Conservation (phyloP, 2,797 vertebrate genomes). For the Tadarida brasiliensis region DNA sequence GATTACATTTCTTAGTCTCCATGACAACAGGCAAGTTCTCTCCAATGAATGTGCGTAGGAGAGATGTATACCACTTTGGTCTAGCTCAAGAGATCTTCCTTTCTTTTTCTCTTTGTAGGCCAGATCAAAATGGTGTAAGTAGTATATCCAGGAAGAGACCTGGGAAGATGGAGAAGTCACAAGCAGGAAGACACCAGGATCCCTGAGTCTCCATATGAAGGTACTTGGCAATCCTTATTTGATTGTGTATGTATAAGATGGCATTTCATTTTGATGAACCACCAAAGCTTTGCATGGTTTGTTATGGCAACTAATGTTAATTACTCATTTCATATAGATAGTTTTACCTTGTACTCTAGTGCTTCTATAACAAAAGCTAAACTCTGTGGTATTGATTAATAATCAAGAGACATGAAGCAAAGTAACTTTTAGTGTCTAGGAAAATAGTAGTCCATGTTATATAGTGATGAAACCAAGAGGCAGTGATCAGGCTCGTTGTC, state of each 20-base stretch:
- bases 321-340: not conserved
- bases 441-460: not conserved
- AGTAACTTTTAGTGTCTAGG: not conserved
- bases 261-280: not conserved
- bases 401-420: not conserved
- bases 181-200: not conserved
- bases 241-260: not conserved
- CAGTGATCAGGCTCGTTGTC: too few species aligned
- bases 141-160: not conserved
- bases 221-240: not conserved
- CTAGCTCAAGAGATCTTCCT: not conserved
- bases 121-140: not conserved
- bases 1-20: not conserved
- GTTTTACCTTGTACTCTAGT: not conserved
- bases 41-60: not conserved
- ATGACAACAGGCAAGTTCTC: not conserved
- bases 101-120: not conserved
- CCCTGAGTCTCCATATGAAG: not conserved
- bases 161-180: not conserved
- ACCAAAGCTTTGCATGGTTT: not conserved
- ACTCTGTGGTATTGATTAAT: not conserved
- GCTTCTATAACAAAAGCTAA: not conserved
- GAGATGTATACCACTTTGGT: not conserved
- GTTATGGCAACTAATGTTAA: not conserved
- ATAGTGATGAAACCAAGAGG: too few species aligned